Conservation (phyloP, 2,797 vertebrate species). For the Amblyopsis hoosieri region DNA sequence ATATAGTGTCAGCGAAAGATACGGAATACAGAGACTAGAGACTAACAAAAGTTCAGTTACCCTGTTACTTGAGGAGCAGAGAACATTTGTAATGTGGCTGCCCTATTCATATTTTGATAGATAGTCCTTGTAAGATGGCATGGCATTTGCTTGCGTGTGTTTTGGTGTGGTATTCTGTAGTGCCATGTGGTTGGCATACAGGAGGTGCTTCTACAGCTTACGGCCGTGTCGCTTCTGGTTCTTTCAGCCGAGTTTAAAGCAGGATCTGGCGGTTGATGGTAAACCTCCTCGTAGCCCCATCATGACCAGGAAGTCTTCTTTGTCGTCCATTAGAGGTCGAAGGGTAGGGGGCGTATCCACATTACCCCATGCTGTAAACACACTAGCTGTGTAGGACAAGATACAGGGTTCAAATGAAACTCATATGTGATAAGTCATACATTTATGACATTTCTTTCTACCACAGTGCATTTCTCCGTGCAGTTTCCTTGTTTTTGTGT, state of each 20-base stretch:
- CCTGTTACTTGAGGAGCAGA: too few species aligned
- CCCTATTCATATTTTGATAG: constrained; percentile 9
- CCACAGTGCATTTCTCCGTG: too few species aligned
- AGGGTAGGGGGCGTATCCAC: constrained; percentile 87
- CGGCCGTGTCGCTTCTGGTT: constrained; percentile 79
- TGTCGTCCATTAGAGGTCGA: constrained; percentile 87
- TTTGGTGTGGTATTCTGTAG: constrained; percentile 21
- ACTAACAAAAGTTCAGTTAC: too few species aligned
- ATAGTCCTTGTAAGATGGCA: constrained; percentile 26
- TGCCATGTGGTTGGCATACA: neutral
- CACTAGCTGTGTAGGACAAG: constrained; percentile 56
- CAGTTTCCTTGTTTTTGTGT: neutral
- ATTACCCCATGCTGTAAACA: constrained; percentile 50
- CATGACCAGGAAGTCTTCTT: constrained; percentile 86
- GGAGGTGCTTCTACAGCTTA: constrained; percentile 8
- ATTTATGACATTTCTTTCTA: constrained; percentile 13
- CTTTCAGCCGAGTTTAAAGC: constrained; percentile 87
- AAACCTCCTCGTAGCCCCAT: constrained; percentile 97
- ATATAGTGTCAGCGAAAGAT: too few species aligned
- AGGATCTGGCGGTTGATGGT: constrained; percentile 86
- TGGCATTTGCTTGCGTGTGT: constrained; percentile 16
- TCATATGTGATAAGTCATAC: constrained; percentile 24
- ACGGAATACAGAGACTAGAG: too few species aligned
- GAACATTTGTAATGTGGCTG: too few species aligned
- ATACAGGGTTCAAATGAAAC: constrained; percentile 32